Conservation (phyloP, 2,113 vertebrate genomes). For the Nipponia nippon region DNA sequence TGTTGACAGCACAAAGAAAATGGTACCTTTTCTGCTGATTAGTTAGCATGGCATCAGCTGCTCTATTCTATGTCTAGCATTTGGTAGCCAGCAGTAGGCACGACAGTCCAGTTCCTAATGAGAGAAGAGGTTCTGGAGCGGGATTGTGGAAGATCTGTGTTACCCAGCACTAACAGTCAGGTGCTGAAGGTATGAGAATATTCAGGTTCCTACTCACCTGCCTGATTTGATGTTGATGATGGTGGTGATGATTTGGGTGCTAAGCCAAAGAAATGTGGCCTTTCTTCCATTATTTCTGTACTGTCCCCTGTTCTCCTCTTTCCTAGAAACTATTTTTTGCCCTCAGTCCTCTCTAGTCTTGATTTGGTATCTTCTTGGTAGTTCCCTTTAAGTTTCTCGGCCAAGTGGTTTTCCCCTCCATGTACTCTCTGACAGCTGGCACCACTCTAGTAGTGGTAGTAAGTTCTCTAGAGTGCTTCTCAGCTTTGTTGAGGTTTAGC, state of each 20-base stretch:
- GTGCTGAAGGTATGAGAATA: background rate
- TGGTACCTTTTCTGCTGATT: background rate
- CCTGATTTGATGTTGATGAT: background rate
- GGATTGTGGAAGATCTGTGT: background rate
- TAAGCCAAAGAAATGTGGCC: background rate
- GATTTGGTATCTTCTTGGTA: background rate
- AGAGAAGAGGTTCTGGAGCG: background rate
- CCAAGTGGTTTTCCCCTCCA: background rate
- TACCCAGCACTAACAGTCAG: background rate
- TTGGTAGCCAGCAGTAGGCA: background rate
- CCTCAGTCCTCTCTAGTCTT: background rate
- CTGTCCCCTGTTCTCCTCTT: background rate
- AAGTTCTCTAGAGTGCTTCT: background rate
- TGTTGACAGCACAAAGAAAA: background rate
- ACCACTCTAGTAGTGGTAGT: background rate
- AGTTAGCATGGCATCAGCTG: background rate
- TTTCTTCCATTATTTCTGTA: background rate
- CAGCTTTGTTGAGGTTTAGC: background rate
- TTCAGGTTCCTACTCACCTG: background rate
- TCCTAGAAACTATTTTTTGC: background rate
- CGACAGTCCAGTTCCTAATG: background rate
- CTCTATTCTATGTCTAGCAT: background rate
- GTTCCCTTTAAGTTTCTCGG: background rate
- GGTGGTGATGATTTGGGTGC: background rate
- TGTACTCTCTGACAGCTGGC: background rate